phyloP scores from a whole-genome alignment of 2,113 vertebrate species.

The Chlorodrepanis virens region DNA sequence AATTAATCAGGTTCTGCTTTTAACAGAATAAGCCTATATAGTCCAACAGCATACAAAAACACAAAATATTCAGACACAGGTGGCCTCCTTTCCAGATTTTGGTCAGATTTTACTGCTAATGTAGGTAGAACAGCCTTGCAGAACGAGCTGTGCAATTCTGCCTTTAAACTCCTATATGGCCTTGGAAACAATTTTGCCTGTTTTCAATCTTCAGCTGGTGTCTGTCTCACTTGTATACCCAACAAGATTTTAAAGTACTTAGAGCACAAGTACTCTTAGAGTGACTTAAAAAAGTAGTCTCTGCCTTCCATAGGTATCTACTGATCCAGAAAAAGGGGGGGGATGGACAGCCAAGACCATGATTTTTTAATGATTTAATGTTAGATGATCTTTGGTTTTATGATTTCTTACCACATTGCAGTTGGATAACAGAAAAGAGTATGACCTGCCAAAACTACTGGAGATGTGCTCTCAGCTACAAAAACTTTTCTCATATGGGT shows the following conservation, averaged over 20 bases:
- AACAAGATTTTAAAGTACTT: not conserved
- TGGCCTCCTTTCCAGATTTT: not conserved
- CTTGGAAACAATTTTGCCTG: not conserved
- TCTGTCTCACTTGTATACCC: not conserved
- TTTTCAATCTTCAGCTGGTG: not conserved
- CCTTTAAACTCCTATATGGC: not conserved
- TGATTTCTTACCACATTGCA: not conserved
- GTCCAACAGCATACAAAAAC: not conserved
- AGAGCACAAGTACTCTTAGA: not conserved
- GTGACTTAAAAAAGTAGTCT: not conserved
- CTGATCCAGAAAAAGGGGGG: not conserved
- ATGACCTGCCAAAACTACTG: conserved; percentile 3
- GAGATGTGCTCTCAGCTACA: not conserved
- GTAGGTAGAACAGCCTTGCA: not conserved
- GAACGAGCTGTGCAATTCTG: accelerated
- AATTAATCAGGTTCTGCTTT: not conserved
- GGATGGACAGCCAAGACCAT: not conserved
- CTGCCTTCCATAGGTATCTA: not conserved
- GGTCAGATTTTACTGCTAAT: not conserved
- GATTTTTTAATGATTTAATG: not conserved
- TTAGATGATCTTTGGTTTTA: not conserved
- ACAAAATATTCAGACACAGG: not conserved
- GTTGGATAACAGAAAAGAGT: not conserved
- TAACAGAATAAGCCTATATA: not conserved
- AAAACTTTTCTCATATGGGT: not conserved